A percentile compares a stretch with the other conserved stretches of the same genome.
Evolutionary conservation across 2,797 vertebrate genomes (phyloP).

Genomic region (Harpagifer antarcticus): DNA sequence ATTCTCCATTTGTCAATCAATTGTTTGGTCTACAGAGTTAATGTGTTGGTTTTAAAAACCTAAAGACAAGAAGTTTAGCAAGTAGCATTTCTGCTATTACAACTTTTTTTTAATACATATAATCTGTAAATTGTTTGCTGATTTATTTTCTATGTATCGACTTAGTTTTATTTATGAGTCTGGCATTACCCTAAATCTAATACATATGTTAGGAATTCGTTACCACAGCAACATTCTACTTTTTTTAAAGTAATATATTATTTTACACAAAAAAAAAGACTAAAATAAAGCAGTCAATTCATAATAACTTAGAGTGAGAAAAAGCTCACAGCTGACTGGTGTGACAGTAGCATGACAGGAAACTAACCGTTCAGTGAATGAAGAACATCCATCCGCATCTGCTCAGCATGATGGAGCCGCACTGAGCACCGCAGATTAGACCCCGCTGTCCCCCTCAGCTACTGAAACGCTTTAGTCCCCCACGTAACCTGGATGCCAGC

Average conservation of each 20-base stretch:
- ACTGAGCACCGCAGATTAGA: not conserved
- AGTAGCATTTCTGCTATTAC: not conserved
- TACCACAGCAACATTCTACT: not conserved
- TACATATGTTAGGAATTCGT: not conserved
- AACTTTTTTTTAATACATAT: too few species aligned
- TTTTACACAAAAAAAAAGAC: not conserved
- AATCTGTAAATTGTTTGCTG: not conserved
- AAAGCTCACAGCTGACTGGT: not conserved
- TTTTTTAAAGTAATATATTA: not conserved
- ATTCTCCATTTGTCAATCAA: not conserved
- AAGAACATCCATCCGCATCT: too few species aligned
- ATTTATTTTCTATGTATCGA: not conserved
- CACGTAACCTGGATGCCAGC: constrained; percentile 54
- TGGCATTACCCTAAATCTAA: too few species aligned
- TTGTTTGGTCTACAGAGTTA: not conserved
- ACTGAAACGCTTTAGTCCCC: not conserved
- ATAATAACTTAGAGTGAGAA: not conserved
- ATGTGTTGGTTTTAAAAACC: not conserved
- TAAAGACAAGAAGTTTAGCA: not conserved
- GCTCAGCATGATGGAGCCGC: not conserved
- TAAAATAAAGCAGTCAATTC: too few species aligned
- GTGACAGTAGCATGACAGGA: too few species aligned
- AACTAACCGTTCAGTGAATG: too few species aligned
- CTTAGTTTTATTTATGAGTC: not conserved
- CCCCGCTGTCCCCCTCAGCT: not conserved